phyloP scores from a whole-genome alignment of 2,888 invertebrate genomes.

The Conistra vaccinii region DNA sequence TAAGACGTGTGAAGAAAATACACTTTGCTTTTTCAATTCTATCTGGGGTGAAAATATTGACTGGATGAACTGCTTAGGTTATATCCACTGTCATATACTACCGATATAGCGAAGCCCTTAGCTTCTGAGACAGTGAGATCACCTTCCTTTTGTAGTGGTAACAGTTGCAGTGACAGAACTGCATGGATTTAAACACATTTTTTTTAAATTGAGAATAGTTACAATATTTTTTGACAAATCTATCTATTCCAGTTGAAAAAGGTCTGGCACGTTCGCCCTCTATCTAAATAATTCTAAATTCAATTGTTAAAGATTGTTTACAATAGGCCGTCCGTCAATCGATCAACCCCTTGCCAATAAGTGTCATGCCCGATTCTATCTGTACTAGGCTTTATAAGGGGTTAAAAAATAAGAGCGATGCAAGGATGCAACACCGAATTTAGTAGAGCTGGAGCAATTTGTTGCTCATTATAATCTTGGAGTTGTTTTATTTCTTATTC shows the following conservation, averaged over 20 bases:
- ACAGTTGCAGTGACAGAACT: background rate
- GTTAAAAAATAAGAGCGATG: conserved; percentile 20
- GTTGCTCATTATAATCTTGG: background rate
- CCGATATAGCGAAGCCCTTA: background rate
- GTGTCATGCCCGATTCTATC: conserved; percentile 69
- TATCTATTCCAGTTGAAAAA: conserved; percentile 23
- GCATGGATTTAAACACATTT: background rate
- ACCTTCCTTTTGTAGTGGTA: background rate
- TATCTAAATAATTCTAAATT: conserved; percentile 52
- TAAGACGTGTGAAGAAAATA: conserved; percentile 41
- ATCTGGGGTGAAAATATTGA: conserved; percentile 3
- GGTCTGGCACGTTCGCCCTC: conserved; percentile 27
- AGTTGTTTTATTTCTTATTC: background rate
- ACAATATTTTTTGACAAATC: background rate
- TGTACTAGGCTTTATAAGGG: conserved; percentile 23
- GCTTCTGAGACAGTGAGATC: background rate
- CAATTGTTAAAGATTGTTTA: conserved; percentile 71
- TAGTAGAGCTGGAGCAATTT: background rate
- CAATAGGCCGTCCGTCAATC: conserved; percentile 78
- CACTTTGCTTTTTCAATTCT: conserved; percentile 7
- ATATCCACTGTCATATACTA: background rate
- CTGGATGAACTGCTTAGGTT: background rate
- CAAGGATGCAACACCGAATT: background rate
- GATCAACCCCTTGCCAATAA: conserved; percentile 77
- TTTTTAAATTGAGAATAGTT: background rate